Conservation (phyloP, 2,797 vertebrate genomes). For the Siniperca obscura region DNA sequence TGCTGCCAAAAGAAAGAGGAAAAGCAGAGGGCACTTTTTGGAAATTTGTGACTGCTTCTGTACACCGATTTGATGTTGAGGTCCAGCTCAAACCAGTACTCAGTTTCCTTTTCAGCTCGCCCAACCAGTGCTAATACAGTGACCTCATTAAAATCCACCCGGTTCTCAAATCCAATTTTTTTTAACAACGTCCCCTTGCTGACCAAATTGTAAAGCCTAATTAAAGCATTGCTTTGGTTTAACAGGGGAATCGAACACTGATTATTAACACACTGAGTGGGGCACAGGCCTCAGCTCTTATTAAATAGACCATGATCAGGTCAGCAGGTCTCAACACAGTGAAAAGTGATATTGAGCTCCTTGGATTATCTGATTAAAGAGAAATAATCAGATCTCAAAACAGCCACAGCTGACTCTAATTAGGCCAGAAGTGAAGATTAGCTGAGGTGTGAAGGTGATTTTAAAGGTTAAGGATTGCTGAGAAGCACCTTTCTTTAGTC, state of each 20-base stretch:
- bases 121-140: neutral
- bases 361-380: conserved; percentile 70
- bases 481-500: conserved; percentile 50
- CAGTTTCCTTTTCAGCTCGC: conserved; percentile 29
- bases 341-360: conserved; percentile 64
- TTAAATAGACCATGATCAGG: conserved; percentile 67
- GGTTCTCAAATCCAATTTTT: conserved; percentile 30
- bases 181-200: conserved; percentile 30
- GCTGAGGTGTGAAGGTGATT: conserved; percentile 61
- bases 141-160: conserved; percentile 41
- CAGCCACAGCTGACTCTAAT: conserved; percentile 58
- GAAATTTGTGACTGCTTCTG: neutral
- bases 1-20: neutral
- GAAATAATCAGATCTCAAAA: conserved; percentile 68
- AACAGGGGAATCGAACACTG: conserved; percentile 48
- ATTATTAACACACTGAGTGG: conserved; percentile 64
- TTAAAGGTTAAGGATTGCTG: conserved; percentile 74
- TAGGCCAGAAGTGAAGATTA: conserved; percentile 59
- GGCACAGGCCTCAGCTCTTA: conserved; percentile 51
- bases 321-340: conserved; percentile 52
- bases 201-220: conserved; percentile 51
- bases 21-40: neutral
- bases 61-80: neutral
- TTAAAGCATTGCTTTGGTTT: conserved; percentile 39
- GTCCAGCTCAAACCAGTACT: neutral